phyloP scores from a whole-genome alignment of 2,797 vertebrate species.

The Neomorphus geoffroyi region DNA sequence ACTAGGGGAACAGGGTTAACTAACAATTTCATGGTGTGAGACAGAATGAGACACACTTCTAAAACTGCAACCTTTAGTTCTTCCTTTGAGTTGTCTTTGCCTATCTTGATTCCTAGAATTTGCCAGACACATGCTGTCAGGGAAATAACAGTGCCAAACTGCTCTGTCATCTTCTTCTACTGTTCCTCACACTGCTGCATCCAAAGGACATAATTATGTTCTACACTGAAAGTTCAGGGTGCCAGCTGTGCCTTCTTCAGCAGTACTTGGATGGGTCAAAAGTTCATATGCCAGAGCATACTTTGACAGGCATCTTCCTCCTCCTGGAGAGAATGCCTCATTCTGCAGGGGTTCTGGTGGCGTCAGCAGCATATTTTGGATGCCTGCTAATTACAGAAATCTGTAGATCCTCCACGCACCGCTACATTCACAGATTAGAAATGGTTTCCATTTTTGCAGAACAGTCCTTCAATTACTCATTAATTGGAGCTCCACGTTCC shows the following conservation, averaged over 20 bases:
- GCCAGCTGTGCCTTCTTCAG: background rate
- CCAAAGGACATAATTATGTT: background rate
- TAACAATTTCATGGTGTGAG: background rate
- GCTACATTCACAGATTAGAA: conserved; percentile 15
- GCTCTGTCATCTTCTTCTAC: background rate
- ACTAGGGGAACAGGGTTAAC: background rate
- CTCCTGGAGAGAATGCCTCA: background rate
- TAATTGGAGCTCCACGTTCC: background rate
- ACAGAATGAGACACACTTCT: background rate
- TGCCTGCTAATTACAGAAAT: background rate
- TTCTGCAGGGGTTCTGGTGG: background rate
- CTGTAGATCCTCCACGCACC: background rate
- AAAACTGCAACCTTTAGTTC: background rate
- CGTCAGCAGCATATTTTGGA: background rate
- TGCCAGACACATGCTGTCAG: background rate
- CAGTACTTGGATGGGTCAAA: background rate
- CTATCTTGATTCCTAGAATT: background rate
- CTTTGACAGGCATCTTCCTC: background rate
- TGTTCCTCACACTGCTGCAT: background rate
- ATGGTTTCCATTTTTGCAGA: background rate
- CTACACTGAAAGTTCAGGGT: background rate
- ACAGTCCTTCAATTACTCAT: background rate
- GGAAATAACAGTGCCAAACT: background rate
- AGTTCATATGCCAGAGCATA: background rate
- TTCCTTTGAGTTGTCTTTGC: background rate